Base-by-base conservation (phyloP, 2,113 vertebrate species). In the Rhinichthys klamathensis region DNA sequence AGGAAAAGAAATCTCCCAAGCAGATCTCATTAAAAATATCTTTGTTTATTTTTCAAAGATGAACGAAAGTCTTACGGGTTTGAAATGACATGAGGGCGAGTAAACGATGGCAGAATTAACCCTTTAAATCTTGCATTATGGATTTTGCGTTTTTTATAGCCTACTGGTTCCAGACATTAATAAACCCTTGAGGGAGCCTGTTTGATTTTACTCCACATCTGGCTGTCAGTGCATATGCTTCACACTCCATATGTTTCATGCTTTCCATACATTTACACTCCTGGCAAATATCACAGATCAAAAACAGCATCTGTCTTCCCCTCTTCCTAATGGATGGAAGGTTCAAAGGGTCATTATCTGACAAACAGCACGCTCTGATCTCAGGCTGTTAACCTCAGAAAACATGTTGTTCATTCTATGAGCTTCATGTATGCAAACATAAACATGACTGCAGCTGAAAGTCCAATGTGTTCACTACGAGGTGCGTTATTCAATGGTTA, bases 171-270 rank as follows among this genome's bases (percentile, higher is more conserved):
- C 25, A 80, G 23, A 25, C 21, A 35, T 23, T 63, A 44, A 27
- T 27, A 54, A 67, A 32, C 63, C 21, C 18, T 69, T 3, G 3
- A 81, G 16, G 44, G 25, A 44, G 13, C 18, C 23, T 0, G 12
- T 83, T n/a, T 69, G 7, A 51, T 32, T 58, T 58, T 7, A 46
- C 6, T 56, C 3, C 27, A 72, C 32, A 82, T 72, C 32, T 54
- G 67, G 38, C 80, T 70, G 67, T 58, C 67, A 49, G 63, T 69
- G 15, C 27, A 25, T 46, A 18, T n/a, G 16, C 67, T 82, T 72
- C 80, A 72, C 80, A 82, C 46, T 35, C 67, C 49, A 82, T 69
- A 32, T 82, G 80, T 83, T 83, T 83, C 67, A 72, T 83, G 72
- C 67, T 58, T 83, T 83, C 67, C 81, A 83, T 72, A 73, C 49